Evolutionary conservation across 1,140 invertebrate species (phyloP), one percentile per base, ranked within the genome.

Genomic region (Cydia strobilella): DNA sequence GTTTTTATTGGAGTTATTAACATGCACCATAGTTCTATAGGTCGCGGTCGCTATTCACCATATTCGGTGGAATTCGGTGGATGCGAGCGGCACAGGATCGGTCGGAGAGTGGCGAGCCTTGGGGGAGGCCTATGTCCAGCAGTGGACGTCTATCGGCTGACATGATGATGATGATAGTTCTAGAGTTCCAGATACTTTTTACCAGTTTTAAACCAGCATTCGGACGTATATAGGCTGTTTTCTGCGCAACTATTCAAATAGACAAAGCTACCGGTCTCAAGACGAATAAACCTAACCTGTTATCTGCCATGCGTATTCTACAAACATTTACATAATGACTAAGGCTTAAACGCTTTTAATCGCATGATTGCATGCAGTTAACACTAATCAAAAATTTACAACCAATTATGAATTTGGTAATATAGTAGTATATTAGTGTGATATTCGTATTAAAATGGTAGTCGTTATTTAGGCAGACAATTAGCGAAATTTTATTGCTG

Each of bases 241-340:
- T 18, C 18, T n/a, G n/a, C 4, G 3, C n/a, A 51, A 18, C 54
- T 12, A 23, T 20, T 23, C 0, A 54, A 23, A 23, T 23, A 23
- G 54, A 59, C 9, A 23, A 59, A 23, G 9, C 54, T 10, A 59
- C 3, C 20, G 20, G 54, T 1, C 15, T 27, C 27, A 18, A 69
- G 9, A 39, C 15, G 27, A 39, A 35, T 35, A 35, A n/a, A 35
- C 65, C 15, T 18, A 48, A 74, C 73, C 80, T 82, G 82, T 87
- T 86, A 86, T 87, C 86, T 82, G 77, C 51, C 75, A 77, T 75
- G 77, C 75, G 79, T 78, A 79, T 80, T 77, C 77, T 84, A 81
- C 82, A 82, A 85, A 82, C 80, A 84, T 84, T 86, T 84, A 82
- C 84, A 83, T 86, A 86, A 87, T 86, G 81, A 84, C 74, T 73